Evolutionary conservation across 2,888 invertebrate species (phyloP).

Genomic region (Melanchra persicariae): DNA sequence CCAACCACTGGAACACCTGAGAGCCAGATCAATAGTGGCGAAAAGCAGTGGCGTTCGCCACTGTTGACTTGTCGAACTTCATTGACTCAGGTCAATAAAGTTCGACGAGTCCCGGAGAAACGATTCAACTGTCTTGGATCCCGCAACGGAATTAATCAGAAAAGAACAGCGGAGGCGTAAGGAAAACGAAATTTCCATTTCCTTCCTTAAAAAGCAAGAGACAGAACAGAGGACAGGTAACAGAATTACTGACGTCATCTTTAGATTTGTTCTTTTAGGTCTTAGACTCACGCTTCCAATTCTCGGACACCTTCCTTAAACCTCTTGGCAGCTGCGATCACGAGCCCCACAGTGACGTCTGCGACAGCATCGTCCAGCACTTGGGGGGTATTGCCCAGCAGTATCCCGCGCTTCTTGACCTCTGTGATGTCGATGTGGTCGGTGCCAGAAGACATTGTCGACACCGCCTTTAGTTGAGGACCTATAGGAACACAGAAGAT

Average conservation of each 20-base stretch:
- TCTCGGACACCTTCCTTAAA: slow-evolving; percentile 94
- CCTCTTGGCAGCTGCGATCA: slow-evolving; percentile 94
- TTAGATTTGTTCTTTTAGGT: background rate
- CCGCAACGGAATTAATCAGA: too few relatives aligned
- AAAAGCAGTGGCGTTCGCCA: too few relatives aligned
- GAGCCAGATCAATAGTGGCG: background rate
- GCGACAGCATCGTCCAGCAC: slow-evolving; percentile 95
- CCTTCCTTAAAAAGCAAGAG: too few relatives aligned
- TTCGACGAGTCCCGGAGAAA: too few relatives aligned
- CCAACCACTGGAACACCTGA: too few relatives aligned
- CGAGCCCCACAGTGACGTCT: slow-evolving; percentile 94
- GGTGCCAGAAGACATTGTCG: slow-evolving; percentile 96
- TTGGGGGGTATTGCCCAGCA: slow-evolving; percentile 95
- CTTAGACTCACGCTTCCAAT: slow-evolving; percentile 89
- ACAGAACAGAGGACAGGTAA: too few relatives aligned
- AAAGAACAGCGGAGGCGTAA: too few relatives aligned
- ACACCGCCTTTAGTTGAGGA: slow-evolving; percentile 93
- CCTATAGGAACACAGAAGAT: slow-evolving; percentile 81
- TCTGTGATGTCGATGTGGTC: slow-evolving; percentile 95
- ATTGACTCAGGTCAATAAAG: background rate
- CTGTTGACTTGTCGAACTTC: too few relatives aligned
- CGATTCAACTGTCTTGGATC: too few relatives aligned
- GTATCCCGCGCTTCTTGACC: slow-evolving; percentile 93
- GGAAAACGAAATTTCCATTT: too few relatives aligned
- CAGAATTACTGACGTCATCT: too few relatives aligned